phyloP scores from a whole-genome alignment of 2,888 invertebrate genomes.

The Melanchra persicariae region DNA sequence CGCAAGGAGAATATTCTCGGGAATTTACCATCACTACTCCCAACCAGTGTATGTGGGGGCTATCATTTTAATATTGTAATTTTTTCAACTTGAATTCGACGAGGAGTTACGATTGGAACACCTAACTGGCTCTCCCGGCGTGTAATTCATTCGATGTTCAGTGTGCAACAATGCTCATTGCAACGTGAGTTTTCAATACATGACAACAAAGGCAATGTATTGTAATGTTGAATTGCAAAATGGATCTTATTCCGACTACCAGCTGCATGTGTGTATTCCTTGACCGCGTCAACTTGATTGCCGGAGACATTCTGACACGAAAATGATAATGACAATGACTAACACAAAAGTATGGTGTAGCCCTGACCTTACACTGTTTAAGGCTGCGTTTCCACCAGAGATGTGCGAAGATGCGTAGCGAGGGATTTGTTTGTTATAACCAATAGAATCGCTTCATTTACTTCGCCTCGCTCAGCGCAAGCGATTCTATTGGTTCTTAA shows the following conservation, averaged over 20 bases:
- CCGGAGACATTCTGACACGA: constrained; percentile 15
- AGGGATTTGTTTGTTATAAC: too few species aligned
- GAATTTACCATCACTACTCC: too few species aligned
- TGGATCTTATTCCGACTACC: neutral
- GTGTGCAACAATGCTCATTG: constrained; percentile 3
- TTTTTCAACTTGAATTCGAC: neutral
- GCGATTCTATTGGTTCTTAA: too few species aligned
- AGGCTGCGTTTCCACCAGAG: too few species aligned
- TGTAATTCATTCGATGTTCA: constrained; percentile 1
- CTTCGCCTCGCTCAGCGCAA: too few species aligned
- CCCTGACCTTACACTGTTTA: neutral
- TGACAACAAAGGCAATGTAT: neutral
- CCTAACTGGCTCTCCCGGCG: neutral
- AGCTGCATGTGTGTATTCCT: neutral
- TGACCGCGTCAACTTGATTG: neutral
- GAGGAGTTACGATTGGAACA: neutral
- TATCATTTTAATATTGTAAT: neutral
- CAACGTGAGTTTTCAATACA: neutral
- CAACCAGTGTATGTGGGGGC: too few species aligned
- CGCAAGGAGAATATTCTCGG: too few species aligned
- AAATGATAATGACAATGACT: constrained; percentile 7
- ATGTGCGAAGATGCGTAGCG: too few species aligned
- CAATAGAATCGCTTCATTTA: too few species aligned
- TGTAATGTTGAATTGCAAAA: neutral
- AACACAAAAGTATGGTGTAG: neutral